Percentiles rank a stretch among this genome's conserved stretches.
phyloP scores from a whole-genome alignment of 1,140 invertebrate species.

The Drosophila murphyi region DNA sequence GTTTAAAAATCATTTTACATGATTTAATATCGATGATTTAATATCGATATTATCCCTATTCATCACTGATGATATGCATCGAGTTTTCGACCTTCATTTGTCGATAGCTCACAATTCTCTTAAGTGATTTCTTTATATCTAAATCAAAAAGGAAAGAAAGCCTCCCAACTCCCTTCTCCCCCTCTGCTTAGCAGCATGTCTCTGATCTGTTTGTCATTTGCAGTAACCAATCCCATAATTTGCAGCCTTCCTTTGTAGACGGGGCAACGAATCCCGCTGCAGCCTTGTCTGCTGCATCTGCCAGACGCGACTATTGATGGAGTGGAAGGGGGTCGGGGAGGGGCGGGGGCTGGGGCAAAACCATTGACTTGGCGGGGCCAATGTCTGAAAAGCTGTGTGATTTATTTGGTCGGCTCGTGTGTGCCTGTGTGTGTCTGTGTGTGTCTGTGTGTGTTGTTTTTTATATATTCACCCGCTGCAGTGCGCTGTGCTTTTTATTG shows the following conservation, averaged over 20 bases:
- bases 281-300: conserved; percentile 38
- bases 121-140: neutral
- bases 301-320: conserved; percentile 4
- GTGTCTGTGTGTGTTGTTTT: conserved; percentile 35
- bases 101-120: too few relatives aligned
- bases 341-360: neutral
- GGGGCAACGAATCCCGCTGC: neutral
- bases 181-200: neutral
- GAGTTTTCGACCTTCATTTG: too few relatives aligned
- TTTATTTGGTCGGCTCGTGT: conserved; percentile 74
- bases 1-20: too few relatives aligned
- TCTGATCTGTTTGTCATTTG: conserved; percentile 38
- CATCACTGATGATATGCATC: too few relatives aligned
- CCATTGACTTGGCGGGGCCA: conserved; percentile 49
- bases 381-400: conserved; percentile 79
- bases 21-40: too few relatives aligned
- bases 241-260: conserved; percentile 21
- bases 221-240: conserved; percentile 17
- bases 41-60: too few relatives aligned
- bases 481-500: conserved; percentile 74
- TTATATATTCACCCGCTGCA: conserved; percentile 31
- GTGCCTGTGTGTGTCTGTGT: conserved; percentile 31
- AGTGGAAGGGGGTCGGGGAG: neutral
- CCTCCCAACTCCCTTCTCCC: neutral
- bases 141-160: neutral